Percentiles rank a stretch among this genome's conserved stretches.
Evolutionary conservation across 2,888 invertebrate species (phyloP).

Genomic region (Nemotelus pantherinus): DNA sequence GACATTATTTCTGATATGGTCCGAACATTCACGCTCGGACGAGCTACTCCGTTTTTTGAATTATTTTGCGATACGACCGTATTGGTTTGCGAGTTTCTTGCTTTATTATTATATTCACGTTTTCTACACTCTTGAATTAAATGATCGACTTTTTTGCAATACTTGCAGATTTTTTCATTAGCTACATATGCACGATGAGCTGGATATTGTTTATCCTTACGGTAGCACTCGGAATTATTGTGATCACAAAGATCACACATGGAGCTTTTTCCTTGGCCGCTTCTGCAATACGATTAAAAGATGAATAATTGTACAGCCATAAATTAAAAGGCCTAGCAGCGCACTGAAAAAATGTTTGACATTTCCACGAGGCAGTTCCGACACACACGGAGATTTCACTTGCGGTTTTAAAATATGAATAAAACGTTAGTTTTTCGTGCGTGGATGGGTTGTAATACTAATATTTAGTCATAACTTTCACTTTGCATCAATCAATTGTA

Average conservation of each 20-base stretch:
- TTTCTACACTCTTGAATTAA: slow-evolving; percentile 9
- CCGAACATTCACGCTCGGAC: neutral
- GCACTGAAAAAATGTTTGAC: neutral
- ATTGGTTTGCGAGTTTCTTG: neutral
- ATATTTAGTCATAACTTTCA: too few relatives aligned
- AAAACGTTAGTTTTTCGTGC: too few relatives aligned
- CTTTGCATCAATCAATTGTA: too few relatives aligned
- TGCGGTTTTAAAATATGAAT: too few relatives aligned
- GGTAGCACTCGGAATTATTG: slow-evolving; percentile 1
- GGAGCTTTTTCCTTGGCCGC: neutral
- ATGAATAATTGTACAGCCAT: too few relatives aligned
- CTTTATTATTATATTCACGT: slow-evolving; percentile 10
- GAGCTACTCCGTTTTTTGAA: slow-evolving; percentile 6
- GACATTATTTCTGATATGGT: slow-evolving; percentile 8
- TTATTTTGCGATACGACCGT: neutral
- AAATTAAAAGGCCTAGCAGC: too few relatives aligned
- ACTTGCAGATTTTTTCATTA: slow-evolving; percentile 7
- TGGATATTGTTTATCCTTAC: neutral
- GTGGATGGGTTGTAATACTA: too few relatives aligned
- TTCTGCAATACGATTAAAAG: too few relatives aligned
- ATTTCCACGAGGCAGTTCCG: neutral
- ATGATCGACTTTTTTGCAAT: slow-evolving; percentile 25
- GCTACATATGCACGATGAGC: neutral
- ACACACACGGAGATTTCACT: too few relatives aligned
- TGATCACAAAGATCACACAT: slow-evolving; percentile 4